phyloP scores from a whole-genome alignment of 2,888 invertebrate genomes.

The Polyploca ridens region DNA sequence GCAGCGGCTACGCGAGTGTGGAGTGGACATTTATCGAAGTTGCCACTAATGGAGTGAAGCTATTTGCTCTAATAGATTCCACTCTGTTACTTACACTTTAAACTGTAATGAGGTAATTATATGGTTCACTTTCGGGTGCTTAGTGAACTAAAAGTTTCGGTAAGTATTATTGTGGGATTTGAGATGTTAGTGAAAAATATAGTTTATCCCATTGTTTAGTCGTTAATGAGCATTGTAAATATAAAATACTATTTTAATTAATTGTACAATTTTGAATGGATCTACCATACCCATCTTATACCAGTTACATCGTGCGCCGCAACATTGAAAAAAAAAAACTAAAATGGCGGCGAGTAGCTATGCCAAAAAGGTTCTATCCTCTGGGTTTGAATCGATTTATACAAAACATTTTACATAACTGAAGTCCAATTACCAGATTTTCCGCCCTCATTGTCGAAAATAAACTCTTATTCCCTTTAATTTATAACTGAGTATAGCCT shows the following conservation, averaged over 20 bases:
- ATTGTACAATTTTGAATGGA: too few relatives aligned
- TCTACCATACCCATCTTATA: too few relatives aligned
- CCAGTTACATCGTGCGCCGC: too few relatives aligned
- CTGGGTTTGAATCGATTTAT: not conserved
- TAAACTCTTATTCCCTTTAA: conserved; percentile 7
- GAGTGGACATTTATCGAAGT: conserved; percentile 61
- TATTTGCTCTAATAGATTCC: conserved; percentile 64
- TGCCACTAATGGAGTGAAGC: conserved; percentile 58
- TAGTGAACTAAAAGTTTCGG: not conserved
- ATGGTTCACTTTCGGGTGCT: conserved; percentile 17
- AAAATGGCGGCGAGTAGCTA: not conserved
- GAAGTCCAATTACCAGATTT: not conserved
- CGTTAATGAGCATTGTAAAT: too few relatives aligned
- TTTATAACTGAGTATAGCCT: conserved; percentile 7
- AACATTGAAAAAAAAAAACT: too few relatives aligned
- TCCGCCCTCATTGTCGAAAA: not conserved
- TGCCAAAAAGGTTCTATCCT: not conserved
- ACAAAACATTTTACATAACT: not conserved
- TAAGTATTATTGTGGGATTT: not conserved
- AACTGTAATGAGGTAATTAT: conserved; percentile 50
- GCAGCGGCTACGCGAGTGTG: conserved; percentile 22
- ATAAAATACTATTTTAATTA: too few relatives aligned
- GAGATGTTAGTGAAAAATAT: not conserved
- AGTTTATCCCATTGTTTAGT: not conserved
- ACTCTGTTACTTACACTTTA: conserved; percentile 58